A percentile compares a stretch with the other conserved stretches of the same genome.
phyloP scores from a whole-genome alignment of 2,888 invertebrate species.

The Drosophila prolongata region DNA sequence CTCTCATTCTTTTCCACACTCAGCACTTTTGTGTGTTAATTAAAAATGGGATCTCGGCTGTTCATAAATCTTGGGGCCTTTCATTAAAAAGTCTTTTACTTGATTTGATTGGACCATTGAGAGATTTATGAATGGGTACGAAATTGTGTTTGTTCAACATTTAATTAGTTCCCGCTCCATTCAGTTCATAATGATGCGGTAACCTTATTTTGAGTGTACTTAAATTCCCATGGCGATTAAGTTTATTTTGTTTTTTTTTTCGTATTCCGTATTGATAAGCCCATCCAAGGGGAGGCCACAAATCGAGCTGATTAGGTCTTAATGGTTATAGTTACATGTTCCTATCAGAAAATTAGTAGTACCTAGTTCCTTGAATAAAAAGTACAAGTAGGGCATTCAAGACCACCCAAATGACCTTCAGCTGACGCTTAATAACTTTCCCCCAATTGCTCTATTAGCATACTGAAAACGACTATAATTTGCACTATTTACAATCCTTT shows the following conservation, averaged over 20 bases:
- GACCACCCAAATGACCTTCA: slow-evolving; percentile 9
- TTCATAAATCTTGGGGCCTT: slow-evolving; percentile 53
- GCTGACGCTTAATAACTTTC: slow-evolving; percentile 4
- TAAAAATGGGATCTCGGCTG: slow-evolving; percentile 35
- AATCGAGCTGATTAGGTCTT: slow-evolving; percentile 9
- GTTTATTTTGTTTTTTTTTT: slow-evolving; percentile 4
- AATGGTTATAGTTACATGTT: neutral
- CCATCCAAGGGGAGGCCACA: slow-evolving; percentile 22
- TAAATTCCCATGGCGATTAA: slow-evolving; percentile 23
- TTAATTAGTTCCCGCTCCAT: slow-evolving; percentile 27
- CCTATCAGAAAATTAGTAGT: no score
- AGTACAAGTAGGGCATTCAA: neutral
- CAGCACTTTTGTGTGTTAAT: slow-evolving; percentile 38
- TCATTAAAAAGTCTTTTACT: slow-evolving; percentile 48
- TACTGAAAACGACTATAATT: slow-evolving; percentile 20
- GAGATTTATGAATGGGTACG: slow-evolving; percentile 58
- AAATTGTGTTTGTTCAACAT: slow-evolving; percentile 40
- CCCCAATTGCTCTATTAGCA: slow-evolving; percentile 13
- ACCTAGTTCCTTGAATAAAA: neutral
- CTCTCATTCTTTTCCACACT: slow-evolving; percentile 5
- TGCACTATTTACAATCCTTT: slow-evolving; percentile 7
- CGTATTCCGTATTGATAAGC: slow-evolving; percentile 17
- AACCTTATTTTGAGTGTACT: slow-evolving; percentile 29
- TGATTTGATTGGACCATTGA: slow-evolving; percentile 56
- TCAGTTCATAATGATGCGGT: slow-evolving; percentile 22